Evolutionary conservation across 2,888 invertebrate genomes (phyloP), one percentile per base, ranked within the genome.

Genomic region (Apamea monoglypha): DNA sequence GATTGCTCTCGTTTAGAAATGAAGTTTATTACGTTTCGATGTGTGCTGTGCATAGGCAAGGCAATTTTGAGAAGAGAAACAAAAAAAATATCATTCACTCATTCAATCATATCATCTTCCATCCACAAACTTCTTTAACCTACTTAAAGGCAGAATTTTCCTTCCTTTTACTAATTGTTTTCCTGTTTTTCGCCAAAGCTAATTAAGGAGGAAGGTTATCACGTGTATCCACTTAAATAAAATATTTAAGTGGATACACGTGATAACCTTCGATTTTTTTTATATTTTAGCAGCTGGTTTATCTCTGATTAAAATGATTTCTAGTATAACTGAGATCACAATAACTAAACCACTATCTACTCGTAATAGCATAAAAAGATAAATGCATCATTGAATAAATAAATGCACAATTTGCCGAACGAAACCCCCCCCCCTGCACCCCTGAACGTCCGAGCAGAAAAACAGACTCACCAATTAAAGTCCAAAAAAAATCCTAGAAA

Each of bases 401-500:
- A 25, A 16, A 32, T 25, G 0, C 2, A 47, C 10, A 21, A 12
- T 5, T 21, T 32, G 21, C n/a, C n/a, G n/a, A n/a, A n/a, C n/a
- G n/a, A n/a, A n/a, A n/a, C n/a, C n/a, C n/a, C n/a, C n/a, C n/a
- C n/a, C n/a, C n/a, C n/a, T n/a, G n/a, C n/a, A 40, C n/a, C 36
- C 1, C 29, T 53, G 50, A 75, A 68, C 36, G 44, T 56, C 50
- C 21, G 29, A 61, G 14, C 36, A 82, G 18, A 50, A 78, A 63
- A 72, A 59, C 50, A n/a, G 59, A 32, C 85, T 44, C 21, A 59
- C 71, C 71, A 73, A 87, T 81, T 82, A 78, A 36, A 50, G 29
- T 69, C 75, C n/a, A 44, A 69, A 75, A 78, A 87, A 88, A 81
- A 78, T 44, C 36, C 53, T 59, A 2, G 67, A 74, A 87, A 86